These are phyloP conservation scores for Mesoligia furuncula DNA, from an alignment of 2,888 invertebrate species.

Conservation along the genomic window DNA sequence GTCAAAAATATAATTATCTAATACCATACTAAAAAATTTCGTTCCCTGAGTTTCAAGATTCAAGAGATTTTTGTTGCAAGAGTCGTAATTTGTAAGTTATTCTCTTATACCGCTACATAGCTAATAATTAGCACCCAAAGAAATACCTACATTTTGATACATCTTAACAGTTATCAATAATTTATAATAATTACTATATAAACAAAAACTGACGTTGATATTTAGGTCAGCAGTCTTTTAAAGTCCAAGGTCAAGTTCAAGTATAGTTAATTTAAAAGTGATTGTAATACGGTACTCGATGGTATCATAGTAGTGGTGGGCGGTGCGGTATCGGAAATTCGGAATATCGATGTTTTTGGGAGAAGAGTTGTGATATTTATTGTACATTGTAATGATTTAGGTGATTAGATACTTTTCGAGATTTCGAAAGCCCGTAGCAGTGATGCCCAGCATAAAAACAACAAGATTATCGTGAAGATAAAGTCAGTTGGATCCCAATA, in stretches of 20 bases:
- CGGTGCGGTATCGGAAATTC: constrained; percentile 5
- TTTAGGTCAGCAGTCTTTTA: constrained; percentile 68
- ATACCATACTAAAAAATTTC: background rate
- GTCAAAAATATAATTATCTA: background rate
- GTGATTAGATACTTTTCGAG: no score
- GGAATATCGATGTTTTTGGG: constrained; percentile 42
- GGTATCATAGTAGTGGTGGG: constrained; percentile 58
- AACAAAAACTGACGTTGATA: constrained; percentile 60
- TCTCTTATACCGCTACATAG: constrained; percentile 2
- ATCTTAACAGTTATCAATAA: constrained; percentile 46
- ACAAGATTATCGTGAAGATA: background rate
- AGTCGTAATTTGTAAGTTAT: background rate
- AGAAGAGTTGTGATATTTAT: background rate
- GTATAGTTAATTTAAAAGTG: constrained; percentile 66
- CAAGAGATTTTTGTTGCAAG: no score
- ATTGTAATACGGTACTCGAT: constrained; percentile 70
- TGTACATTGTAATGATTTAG: background rate
- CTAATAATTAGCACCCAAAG: constrained; percentile 33
- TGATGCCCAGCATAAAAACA: background rate
- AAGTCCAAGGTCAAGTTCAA: constrained; percentile 78
- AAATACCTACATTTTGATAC: constrained; percentile 33
- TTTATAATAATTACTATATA: constrained; percentile 45
- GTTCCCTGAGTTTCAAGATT: constrained; percentile 9
- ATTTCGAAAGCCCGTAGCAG: no score
- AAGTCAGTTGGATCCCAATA: background rate